Evolutionary conservation across 2,888 invertebrate genomes (phyloP).

Genomic region (Melinopterus prodromus): DNA sequence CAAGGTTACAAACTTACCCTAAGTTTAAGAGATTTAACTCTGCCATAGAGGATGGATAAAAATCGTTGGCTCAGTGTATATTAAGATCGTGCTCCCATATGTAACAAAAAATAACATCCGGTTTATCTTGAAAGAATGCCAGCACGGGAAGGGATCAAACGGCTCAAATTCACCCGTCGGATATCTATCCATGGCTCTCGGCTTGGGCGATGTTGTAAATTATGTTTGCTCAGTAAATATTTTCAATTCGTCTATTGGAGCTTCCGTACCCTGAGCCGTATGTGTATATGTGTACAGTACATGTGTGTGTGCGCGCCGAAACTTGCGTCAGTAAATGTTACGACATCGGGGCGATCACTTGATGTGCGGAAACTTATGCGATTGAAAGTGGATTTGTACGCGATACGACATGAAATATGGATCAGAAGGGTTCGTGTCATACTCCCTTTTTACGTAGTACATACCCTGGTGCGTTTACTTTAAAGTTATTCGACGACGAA

Average conservation of each 20-base stretch:
- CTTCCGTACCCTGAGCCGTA: background rate
- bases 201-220: background rate
- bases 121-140: background rate
- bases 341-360: background rate
- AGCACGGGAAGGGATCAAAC: background rate
- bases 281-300: background rate
- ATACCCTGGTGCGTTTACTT: background rate
- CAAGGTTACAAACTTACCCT: no score
- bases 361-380: constrained; percentile 4
- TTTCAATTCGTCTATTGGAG: background rate
- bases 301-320: background rate
- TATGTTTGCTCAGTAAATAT: background rate
- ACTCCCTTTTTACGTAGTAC: background rate
- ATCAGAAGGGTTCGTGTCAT: background rate
- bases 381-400: background rate
- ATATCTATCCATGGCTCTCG: background rate
- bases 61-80: no score
- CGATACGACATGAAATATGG: background rate
- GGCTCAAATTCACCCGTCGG: constrained; percentile 4
- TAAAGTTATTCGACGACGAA: background rate
- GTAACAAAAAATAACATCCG: background rate
- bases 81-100: no score
- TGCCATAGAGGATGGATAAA: no score
- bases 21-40: no score
- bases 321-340: background rate